A percentile compares a stretch with the other conserved stretches of the same genome.
Conservation (phyloP, 2,113 vertebrate genomes). For the Stigmatopora nigra region DNA sequence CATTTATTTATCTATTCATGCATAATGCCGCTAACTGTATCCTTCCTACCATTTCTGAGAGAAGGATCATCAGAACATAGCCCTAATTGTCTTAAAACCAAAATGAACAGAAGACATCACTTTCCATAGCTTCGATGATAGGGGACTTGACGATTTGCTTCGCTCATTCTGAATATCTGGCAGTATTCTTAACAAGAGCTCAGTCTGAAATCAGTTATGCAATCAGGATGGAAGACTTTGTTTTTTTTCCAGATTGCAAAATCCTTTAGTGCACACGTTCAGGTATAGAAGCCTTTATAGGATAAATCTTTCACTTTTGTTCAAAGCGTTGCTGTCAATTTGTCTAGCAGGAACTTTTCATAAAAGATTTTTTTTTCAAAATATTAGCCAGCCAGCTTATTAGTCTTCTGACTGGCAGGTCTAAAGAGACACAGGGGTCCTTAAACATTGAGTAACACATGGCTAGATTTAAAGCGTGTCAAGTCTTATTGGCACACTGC, state of each 20-base stretch:
- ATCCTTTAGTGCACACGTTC: neutral
- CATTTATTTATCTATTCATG: neutral
- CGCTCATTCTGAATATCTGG: neutral
- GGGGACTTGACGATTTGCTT: neutral
- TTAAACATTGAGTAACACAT: neutral
- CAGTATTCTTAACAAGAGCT: neutral
- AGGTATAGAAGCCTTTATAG: neutral
- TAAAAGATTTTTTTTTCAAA: neutral
- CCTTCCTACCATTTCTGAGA: neutral
- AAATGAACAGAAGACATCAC: neutral
- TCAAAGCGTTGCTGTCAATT: neutral
- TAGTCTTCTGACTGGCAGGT: neutral
- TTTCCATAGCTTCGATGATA: neutral
- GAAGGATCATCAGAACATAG: neutral
- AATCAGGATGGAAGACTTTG: neutral
- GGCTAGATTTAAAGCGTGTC: neutral
- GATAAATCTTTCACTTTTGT: neutral
- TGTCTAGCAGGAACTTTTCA: neutral
- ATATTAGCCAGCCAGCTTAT: neutral
- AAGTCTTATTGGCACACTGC: conserved; percentile 1
- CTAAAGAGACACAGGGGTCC: neutral
- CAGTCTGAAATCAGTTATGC: neutral
- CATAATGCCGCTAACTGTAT: neutral
- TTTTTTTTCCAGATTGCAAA: neutral
- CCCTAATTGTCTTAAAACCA: neutral